Conservation (phyloP, 2,113 vertebrate species). For the Butorides virescens region DNA sequence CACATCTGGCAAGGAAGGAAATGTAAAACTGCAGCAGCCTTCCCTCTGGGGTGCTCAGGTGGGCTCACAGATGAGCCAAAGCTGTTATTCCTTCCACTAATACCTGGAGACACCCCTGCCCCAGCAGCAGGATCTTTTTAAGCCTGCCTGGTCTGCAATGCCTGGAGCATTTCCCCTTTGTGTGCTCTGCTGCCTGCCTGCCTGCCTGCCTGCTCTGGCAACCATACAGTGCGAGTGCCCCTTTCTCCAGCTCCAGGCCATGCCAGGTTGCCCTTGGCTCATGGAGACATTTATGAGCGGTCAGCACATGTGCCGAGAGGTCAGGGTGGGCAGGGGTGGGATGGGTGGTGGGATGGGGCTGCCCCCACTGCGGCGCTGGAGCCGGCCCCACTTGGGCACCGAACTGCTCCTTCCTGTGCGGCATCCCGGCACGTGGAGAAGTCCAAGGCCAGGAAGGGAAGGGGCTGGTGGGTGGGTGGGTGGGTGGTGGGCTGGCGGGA, state of each 20-base stretch:
- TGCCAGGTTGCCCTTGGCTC: slow-evolving; percentile 63
- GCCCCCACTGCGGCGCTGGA: accelerated
- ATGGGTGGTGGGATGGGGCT: background rate
- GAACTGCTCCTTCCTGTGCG: background rate
- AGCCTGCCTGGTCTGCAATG: slow-evolving; percentile 70
- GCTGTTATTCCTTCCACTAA: slow-evolving; percentile 78
- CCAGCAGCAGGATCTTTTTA: slow-evolving; percentile 64
- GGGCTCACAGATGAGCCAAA: slow-evolving; percentile 75
- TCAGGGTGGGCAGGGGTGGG: slow-evolving; percentile 22
- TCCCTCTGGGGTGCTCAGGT: slow-evolving; percentile 63
- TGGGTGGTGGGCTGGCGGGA: accelerated
- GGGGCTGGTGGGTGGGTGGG: background rate
- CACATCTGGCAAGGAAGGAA: background rate
- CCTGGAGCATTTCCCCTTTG: slow-evolving; percentile 79
- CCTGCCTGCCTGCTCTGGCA: slow-evolving; percentile 84
- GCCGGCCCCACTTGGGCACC: accelerated
- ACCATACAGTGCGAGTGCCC: slow-evolving; percentile 77
- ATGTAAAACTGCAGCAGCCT: slow-evolving; percentile 41
- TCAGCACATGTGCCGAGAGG: slow-evolving; percentile 75
- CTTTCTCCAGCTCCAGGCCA: slow-evolving; percentile 77
- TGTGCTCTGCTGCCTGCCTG: slow-evolving; percentile 80
- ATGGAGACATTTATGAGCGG: slow-evolving; percentile 73
- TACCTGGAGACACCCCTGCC: slow-evolving; percentile 72
- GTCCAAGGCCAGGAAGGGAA: background rate
- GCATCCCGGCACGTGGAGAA: background rate